Percentiles rank a stretch among this genome's conserved stretches.
These are phyloP conservation scores for Hozukius guyotensis DNA, from an alignment of 2,797 vertebrate species.

Conservation along the genomic window DNA sequence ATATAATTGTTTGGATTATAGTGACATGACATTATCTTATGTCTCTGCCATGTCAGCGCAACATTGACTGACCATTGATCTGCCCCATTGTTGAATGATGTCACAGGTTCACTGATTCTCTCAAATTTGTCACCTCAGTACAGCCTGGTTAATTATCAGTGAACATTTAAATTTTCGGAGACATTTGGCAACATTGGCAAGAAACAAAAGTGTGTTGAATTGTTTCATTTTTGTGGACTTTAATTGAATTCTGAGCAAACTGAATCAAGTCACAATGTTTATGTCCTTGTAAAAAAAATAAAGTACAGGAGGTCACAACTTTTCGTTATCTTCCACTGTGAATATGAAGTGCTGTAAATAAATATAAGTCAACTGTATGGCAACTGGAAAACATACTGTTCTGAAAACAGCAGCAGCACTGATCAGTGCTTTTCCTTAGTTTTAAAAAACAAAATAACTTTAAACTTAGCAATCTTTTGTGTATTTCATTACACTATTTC, in stretches of 20 bases:
- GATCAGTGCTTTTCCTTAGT: too few species aligned
- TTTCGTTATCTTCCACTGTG: neutral
- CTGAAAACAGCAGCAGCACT: neutral
- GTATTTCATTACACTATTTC: neutral
- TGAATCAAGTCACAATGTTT: constrained; percentile 6
- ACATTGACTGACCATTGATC: neutral
- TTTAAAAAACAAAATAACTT: neutral
- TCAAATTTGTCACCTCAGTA: neutral
- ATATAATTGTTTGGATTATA: neutral
- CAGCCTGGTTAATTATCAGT: neutral
- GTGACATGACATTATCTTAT: neutral
- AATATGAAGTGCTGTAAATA: neutral
- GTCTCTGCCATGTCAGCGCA: neutral
- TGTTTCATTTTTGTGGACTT: neutral
- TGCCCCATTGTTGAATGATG: neutral
- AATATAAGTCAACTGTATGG: neutral
- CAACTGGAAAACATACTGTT: neutral
- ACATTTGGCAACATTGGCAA: neutral
- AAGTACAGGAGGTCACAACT: neutral
- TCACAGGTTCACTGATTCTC: neutral
- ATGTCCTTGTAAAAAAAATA: neutral
- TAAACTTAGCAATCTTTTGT: neutral
- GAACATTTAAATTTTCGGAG: neutral
- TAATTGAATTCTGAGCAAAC: constrained; percentile 21
- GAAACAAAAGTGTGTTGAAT: neutral